Evolutionary conservation across 2,113 vertebrate genomes (phyloP).

Genomic region (Cyphomyrus discorhynchus): DNA sequence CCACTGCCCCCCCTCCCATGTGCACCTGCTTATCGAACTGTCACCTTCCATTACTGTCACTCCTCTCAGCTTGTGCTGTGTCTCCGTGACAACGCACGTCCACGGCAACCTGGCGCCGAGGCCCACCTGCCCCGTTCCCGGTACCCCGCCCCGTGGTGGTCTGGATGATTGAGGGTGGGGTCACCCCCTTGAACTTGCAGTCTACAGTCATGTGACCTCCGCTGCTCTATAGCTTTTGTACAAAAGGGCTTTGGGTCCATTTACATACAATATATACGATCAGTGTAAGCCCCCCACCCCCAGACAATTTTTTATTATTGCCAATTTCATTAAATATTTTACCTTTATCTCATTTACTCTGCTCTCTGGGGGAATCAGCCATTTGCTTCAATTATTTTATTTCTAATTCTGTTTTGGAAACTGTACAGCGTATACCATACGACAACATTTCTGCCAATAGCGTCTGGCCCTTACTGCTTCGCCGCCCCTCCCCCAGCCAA

Average conservation of each 20-base stretch:
- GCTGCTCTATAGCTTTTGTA: background rate
- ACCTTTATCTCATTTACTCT: background rate
- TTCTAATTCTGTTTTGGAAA: conserved; percentile 15
- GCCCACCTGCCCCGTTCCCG: conserved; percentile 46
- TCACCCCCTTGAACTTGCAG: background rate
- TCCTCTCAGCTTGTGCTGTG: conserved; percentile 32
- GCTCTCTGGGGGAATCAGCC: conserved; percentile 1
- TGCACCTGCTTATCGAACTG: conserved; percentile 36
- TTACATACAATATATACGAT: background rate
- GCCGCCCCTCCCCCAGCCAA: background rate
- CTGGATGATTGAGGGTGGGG: conserved; percentile 42
- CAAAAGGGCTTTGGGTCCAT: background rate
- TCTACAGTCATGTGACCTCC: background rate
- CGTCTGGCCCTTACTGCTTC: conserved; percentile 1
- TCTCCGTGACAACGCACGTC: conserved; percentile 32
- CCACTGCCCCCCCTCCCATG: background rate
- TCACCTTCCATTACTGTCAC: conserved; percentile 32
- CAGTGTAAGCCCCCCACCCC: background rate
- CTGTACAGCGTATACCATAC: background rate
- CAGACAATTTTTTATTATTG: background rate
- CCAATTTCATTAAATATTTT: conserved; percentile 14
- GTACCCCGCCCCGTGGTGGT: conserved; percentile 35
- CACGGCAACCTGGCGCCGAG: conserved; percentile 35
- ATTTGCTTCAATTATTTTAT: conserved; percentile 9
- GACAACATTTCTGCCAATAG: conserved; percentile 16